A percentile compares a stretch with the other conserved stretches of the same genome.
These are phyloP conservation scores for Poecile montanus DNA, from an alignment of 2,797 vertebrate species.

Conservation along the genomic window DNA sequence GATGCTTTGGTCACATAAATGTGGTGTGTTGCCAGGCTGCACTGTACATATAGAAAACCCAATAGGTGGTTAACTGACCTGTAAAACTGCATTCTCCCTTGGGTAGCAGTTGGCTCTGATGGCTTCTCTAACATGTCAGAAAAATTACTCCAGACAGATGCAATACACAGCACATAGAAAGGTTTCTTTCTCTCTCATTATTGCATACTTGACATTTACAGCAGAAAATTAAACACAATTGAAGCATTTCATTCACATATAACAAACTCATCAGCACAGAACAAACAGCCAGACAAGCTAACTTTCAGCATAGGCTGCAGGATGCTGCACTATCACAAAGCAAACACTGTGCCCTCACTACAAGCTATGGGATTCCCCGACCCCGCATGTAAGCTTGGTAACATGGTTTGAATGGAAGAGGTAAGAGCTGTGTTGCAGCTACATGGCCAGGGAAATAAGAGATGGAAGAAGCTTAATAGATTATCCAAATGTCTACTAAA, in stretches of 20 bases:
- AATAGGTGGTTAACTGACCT: slow-evolving; percentile 48
- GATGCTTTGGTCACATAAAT: neutral
- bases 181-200: slow-evolving; percentile 51
- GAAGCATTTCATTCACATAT: slow-evolving; percentile 47
- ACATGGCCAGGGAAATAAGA: neutral
- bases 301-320: neutral
- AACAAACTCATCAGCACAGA: slow-evolving; percentile 48
- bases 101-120: slow-evolving; percentile 25
- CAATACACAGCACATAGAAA: neutral
- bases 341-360: neutral
- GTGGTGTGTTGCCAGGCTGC: neutral
- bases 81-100: slow-evolving; percentile 38
- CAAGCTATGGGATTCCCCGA: neutral
- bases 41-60: neutral
- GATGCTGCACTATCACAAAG: neutral
- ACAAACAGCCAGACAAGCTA: slow-evolving; percentile 9
- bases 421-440: neutral
- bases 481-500: neutral
- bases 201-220: slow-evolving; percentile 56
- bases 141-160: slow-evolving; percentile 32
- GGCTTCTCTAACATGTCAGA: slow-evolving; percentile 28
- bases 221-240: slow-evolving; percentile 64
- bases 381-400: neutral
- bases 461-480: neutral
- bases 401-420: neutral